phyloP scores from a whole-genome alignment of 2,888 invertebrate species.

The Lydus trimaculatus region DNA sequence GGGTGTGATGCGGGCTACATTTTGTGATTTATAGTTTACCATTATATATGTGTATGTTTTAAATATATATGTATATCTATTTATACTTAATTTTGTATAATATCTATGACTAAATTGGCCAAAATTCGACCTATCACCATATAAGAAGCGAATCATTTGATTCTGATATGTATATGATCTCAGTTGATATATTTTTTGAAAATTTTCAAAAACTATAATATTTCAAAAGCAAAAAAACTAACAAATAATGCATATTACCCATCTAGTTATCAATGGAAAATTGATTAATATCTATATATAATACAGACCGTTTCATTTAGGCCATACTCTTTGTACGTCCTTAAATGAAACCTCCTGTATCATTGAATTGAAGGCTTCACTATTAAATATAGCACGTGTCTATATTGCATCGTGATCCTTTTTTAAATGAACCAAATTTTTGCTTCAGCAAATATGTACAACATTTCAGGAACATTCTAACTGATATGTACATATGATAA shows the following conservation, averaged over 20 bases:
- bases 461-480: slow-evolving; percentile 53
- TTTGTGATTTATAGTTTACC: slow-evolving; percentile 41
- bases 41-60: neutral
- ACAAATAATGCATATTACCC: neutral
- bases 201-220: slow-evolving; percentile 15
- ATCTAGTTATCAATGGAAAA: neutral
- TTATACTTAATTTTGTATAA: neutral
- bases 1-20: slow-evolving; percentile 54
- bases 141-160: slow-evolving; percentile 58
- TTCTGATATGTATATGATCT: slow-evolving; percentile 63
- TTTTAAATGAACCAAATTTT: neutral
- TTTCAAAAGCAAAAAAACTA: neutral
- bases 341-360: neutral
- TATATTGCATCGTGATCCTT: neutral
- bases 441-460: slow-evolving; percentile 46
- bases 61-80: neutral
- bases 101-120: slow-evolving; percentile 37
- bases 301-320: neutral
- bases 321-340: neutral
- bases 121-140: slow-evolving; percentile 55
- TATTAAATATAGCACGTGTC: neutral
- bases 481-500: slow-evolving; percentile 54
- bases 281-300: neutral
- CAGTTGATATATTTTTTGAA: slow-evolving; percentile 59
- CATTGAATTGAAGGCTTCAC: neutral